Evolutionary conservation across 2,113 vertebrate genomes (phyloP).

Genomic region (Fulica atra): DNA sequence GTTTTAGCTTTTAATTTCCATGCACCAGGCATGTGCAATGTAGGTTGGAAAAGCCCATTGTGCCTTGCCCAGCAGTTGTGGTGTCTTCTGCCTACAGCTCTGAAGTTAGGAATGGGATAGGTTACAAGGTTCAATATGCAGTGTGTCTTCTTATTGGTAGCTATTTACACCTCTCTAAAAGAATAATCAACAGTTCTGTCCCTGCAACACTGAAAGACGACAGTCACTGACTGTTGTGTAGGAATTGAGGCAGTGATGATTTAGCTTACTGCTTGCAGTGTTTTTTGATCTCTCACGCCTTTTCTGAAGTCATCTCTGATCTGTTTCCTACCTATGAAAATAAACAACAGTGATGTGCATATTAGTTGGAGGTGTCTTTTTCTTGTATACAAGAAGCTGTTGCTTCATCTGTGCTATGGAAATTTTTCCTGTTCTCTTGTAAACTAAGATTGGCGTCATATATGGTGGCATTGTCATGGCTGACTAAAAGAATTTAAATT

Average conservation of each 20-base stretch:
- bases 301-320: background rate
- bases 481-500: background rate
- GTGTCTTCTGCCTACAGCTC: background rate
- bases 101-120: background rate
- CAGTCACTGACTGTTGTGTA: fast-evolving
- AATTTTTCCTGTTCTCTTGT: background rate
- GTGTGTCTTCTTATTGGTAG: fast-evolving
- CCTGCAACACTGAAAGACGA: background rate
- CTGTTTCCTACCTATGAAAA: background rate
- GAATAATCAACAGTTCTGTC: background rate
- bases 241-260: fast-evolving
- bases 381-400: background rate
- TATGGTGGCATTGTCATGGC: background rate
- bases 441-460: background rate
- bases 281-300: background rate
- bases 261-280: background rate
- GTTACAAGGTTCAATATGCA: fast-evolving
- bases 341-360: background rate
- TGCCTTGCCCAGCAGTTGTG: background rate
- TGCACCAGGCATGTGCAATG: background rate
- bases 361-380: background rate
- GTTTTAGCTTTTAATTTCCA: background rate
- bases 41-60: background rate
- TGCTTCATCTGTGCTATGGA: background rate
- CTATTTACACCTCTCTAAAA: background rate